Percentiles rank a stretch among this genome's conserved stretches.
These are phyloP conservation scores for Drosophila ananassae DNA, from an alignment of 1,140 invertebrate species.

Conservation along the genomic window DNA sequence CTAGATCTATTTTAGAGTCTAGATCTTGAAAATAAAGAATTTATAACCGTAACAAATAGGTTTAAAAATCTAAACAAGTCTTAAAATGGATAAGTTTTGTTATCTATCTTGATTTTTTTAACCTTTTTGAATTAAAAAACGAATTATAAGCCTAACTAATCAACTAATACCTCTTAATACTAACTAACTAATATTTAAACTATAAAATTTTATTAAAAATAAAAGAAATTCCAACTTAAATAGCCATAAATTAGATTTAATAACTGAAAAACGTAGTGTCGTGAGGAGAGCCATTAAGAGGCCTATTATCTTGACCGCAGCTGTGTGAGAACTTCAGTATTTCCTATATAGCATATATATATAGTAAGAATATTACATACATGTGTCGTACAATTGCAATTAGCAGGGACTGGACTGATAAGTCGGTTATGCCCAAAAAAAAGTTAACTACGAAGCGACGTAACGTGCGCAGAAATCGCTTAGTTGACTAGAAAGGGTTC, in stretches of 20 bases:
- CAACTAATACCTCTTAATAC: neutral
- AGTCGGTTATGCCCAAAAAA: constrained; percentile 25
- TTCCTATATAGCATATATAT: neutral
- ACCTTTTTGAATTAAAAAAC: no score
- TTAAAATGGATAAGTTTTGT: no score
- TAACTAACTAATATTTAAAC: neutral
- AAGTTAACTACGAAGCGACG: neutral
- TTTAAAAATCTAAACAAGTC: no score
- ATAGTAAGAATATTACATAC: neutral
- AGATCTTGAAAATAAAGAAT: no score
- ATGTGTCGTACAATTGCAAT: constrained; percentile 7
- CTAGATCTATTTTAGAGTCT: no score
- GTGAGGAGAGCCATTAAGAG: neutral
- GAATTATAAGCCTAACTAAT: neutral
- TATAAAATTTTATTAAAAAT: neutral
- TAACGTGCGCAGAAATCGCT: constrained; percentile 22
- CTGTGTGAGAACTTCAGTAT: constrained; percentile 10
- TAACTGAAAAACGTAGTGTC: neutral
- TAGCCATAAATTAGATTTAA: neutral
- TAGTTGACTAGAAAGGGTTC: constrained; percentile 29
- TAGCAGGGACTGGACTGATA: constrained; percentile 45
- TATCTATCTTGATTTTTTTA: no score
- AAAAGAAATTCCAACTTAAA: neutral
- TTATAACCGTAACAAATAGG: no score
- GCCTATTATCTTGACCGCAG: constrained; percentile 16